Percentiles rank a stretch among this genome's conserved stretches.
These are phyloP conservation scores for Drosophila mulleri DNA, from an alignment of 2,888 invertebrate species.

Conservation along the genomic window DNA sequence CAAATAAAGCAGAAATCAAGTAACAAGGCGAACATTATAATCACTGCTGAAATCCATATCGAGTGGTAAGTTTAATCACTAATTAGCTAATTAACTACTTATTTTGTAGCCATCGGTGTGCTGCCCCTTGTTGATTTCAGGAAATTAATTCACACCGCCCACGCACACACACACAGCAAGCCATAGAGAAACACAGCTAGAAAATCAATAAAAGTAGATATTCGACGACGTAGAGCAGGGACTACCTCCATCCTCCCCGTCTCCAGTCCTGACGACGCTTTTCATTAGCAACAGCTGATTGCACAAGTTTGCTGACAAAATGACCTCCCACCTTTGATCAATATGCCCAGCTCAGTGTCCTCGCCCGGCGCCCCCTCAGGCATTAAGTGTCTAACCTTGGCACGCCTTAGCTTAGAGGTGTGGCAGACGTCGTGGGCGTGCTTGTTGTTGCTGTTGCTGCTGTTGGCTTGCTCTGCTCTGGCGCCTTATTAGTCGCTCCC, in stretches of 20 bases:
- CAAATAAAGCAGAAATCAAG: slow-evolving; percentile 27
- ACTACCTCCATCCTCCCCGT: not conserved
- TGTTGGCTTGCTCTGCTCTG: slow-evolving; percentile 41
- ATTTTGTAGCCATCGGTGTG: slow-evolving; percentile 4
- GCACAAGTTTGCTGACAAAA: slow-evolving; percentile 65
- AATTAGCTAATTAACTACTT: slow-evolving; percentile 53
- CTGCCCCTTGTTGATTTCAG: slow-evolving; percentile 29
- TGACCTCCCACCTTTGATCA: slow-evolving; percentile 38
- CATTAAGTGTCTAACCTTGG: slow-evolving; percentile 65
- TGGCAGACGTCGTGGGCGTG: slow-evolving; percentile 25
- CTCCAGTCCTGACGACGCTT: slow-evolving; percentile 44
- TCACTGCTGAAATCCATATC: slow-evolving; percentile 23
- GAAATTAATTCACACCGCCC: slow-evolving; percentile 19
- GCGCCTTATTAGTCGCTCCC: slow-evolving; percentile 66
- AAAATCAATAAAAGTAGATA: slow-evolving; percentile 58
- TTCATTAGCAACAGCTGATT: slow-evolving; percentile 81
- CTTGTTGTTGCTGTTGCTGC: slow-evolving; percentile 6
- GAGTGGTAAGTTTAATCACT: slow-evolving; percentile 48
- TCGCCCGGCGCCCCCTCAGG: not conserved
- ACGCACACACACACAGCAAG: not conserved
- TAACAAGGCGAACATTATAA: slow-evolving; percentile 22
- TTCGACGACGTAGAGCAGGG: slow-evolving; percentile 6
- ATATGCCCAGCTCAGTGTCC: slow-evolving; percentile 22
- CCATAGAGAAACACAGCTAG: slow-evolving; percentile 21
- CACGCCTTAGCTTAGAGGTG: slow-evolving; percentile 45